A percentile compares a stretch with the other conserved stretches of the same genome.
These are phyloP conservation scores for Morelia viridis DNA, from an alignment of 2,797 vertebrate genomes.

Conservation along the genomic window DNA sequence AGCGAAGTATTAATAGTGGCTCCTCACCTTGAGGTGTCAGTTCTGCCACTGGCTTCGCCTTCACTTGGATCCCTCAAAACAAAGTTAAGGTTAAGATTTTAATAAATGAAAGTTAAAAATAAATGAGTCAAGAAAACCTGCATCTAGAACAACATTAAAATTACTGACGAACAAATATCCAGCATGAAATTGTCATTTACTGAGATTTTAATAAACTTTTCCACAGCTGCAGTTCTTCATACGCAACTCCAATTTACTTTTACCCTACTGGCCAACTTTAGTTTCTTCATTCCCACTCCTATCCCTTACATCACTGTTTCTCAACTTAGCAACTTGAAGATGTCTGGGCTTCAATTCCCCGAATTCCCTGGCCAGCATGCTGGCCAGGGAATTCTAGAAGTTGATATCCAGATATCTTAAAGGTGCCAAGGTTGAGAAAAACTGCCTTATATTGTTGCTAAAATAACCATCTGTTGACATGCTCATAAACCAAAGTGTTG, in stretches of 20 bases:
- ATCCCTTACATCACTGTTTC: background rate
- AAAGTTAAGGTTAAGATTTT: slow-evolving; percentile 82
- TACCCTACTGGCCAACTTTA: slow-evolving; percentile 7
- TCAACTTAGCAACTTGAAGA: background rate
- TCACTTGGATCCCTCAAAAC: slow-evolving; percentile 96
- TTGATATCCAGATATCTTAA: background rate
- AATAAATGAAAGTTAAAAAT: slow-evolving; percentile 50
- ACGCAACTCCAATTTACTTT: slow-evolving; percentile 41
- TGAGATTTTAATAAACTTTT: slow-evolving; percentile 29
- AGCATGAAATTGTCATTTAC: slow-evolving; percentile 57
- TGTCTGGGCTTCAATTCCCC: background rate
- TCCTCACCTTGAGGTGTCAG: slow-evolving; percentile 92
- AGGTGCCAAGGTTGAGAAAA: background rate
- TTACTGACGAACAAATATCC: slow-evolving; percentile 49
- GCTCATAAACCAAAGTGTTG: slow-evolving; percentile 40
- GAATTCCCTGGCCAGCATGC: background rate
- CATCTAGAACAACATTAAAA: slow-evolving; percentile 64
- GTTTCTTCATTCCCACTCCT: background rate
- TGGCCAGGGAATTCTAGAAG: background rate
- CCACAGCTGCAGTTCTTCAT: slow-evolving; percentile 42
- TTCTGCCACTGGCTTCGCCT: slow-evolving; percentile 93
- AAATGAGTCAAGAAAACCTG: slow-evolving; percentile 72
- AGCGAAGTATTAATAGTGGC: slow-evolving; percentile 69
- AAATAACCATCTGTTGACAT: slow-evolving; percentile 19
- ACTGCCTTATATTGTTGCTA: background rate